Evolutionary conservation across 2,888 invertebrate species (phyloP).

Genomic region (Eupithecia pulchellata): DNA sequence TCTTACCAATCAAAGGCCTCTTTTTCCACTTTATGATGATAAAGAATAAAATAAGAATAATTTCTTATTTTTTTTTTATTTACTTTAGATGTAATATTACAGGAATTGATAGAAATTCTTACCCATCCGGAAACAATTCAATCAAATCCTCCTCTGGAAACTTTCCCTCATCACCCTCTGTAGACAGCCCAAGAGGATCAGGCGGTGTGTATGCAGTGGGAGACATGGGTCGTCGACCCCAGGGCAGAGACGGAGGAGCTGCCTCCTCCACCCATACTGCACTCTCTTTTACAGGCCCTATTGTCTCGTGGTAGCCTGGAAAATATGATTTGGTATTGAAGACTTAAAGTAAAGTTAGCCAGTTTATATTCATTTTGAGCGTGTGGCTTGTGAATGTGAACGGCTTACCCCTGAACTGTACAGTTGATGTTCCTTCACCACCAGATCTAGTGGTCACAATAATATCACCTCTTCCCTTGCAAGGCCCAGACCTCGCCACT

Average conservation of each 20-base stretch:
- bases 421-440: constrained; percentile 94
- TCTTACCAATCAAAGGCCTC: too few species aligned
- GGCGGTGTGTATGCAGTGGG: constrained; percentile 95
- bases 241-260: constrained; percentile 91
- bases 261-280: constrained; percentile 99
- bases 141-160: constrained; percentile 95
- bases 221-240: constrained; percentile 94
- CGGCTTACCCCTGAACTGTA: constrained; percentile 91
- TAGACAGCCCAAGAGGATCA: constrained; percentile 96
- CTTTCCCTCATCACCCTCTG: constrained; percentile 96
- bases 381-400: too few species aligned
- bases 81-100: not conserved
- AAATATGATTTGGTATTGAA: constrained; percentile 13
- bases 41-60: too few species aligned
- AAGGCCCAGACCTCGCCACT: constrained; percentile 96
- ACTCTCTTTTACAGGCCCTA: constrained; percentile 98
- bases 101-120: constrained; percentile 11
- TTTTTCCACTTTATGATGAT: too few species aligned
- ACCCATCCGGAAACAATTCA: constrained; percentile 94
- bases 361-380: not conserved
- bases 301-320: constrained; percentile 92
- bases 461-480: constrained; percentile 96
- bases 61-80: too few species aligned
- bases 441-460: constrained; percentile 94
- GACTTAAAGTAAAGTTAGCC: not conserved